A percentile compares a stretch with the other conserved stretches of the same genome.
phyloP scores from a whole-genome alignment of 2,113 vertebrate genomes.

The Spea multiplicata region DNA sequence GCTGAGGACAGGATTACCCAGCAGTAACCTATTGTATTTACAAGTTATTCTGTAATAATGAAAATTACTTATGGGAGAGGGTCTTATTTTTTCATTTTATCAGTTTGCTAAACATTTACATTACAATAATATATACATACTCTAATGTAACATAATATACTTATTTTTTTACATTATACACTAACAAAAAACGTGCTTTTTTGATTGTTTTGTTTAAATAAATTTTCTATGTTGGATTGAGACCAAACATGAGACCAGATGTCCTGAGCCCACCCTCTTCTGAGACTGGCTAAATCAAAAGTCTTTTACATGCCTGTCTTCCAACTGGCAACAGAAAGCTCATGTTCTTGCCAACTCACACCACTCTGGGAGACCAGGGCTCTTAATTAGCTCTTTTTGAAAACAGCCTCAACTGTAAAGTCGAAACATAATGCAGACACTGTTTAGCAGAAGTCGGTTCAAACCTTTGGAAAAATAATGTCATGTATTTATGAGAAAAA shows the following conservation, averaged over 20 bases:
- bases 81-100: too few species aligned
- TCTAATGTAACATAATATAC: too few species aligned
- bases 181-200: too few species aligned
- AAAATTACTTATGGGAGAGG: too few species aligned
- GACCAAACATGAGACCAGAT: too few species aligned
- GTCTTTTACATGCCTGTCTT: neutral
- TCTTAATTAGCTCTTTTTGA: slow-evolving; percentile 4
- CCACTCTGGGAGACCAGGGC: neutral
- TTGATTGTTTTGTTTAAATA: neutral
- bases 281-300: neutral
- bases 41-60: too few species aligned
- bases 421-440: neutral
- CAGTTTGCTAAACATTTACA: too few species aligned
- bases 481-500: neutral
- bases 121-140: too few species aligned
- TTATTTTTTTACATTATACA: too few species aligned
- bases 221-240: too few species aligned
- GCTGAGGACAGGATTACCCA: too few species aligned
- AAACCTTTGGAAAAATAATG: neutral
- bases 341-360: neutral
- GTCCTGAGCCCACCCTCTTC: neutral
- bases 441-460: neutral
- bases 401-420: neutral
- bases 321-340: neutral
- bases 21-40: too few species aligned